These are phyloP conservation scores for Penelope pileata DNA, from an alignment of 2,113 vertebrate species.

Conservation along the genomic window DNA sequence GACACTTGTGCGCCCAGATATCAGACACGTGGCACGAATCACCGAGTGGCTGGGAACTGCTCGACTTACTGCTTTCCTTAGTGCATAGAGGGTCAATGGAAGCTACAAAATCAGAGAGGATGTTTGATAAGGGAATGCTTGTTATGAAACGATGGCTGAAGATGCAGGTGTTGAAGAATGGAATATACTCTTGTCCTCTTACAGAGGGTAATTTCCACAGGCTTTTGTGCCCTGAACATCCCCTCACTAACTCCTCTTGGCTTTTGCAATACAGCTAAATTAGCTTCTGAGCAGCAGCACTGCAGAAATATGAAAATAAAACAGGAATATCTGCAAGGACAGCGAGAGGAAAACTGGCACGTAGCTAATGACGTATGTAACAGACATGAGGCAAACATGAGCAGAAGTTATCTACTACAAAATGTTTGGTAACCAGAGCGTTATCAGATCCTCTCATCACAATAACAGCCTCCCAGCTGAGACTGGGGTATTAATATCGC, in stretches of 20 bases:
- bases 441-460: not conserved
- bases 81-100: not conserved
- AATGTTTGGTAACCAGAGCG: not conserved
- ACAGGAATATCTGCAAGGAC: not conserved
- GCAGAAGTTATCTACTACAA: not conserved
- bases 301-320: not conserved
- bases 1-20: not conserved
- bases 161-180: not conserved
- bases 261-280: not conserved
- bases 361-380: rapidly evolving
- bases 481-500: not conserved
- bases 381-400: not conserved
- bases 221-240: not conserved
- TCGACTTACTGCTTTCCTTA: not conserved
- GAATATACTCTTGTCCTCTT: conserved; percentile 24
- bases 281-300: not conserved
- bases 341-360: not conserved
- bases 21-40: not conserved
- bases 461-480: not conserved
- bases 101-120: not conserved
- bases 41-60: not conserved
- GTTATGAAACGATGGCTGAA: not conserved
- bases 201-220: not conserved
- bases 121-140: not conserved
- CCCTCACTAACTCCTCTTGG: not conserved